Evolutionary conservation across 1,140 invertebrate genomes (phyloP).

Genomic region (Pseudomyrmex cubaensis): DNA sequence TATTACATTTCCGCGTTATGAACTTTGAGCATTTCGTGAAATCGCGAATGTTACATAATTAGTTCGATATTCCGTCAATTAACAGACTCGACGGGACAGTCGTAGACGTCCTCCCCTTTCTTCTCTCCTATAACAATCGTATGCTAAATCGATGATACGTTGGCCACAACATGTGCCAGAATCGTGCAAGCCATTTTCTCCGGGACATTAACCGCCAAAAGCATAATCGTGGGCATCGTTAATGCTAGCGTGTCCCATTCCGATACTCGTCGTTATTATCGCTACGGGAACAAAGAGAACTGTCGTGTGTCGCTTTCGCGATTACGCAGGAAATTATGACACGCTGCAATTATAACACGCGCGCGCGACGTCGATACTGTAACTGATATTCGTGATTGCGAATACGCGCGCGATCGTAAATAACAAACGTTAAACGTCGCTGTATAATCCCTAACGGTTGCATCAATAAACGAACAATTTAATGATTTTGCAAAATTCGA

Average conservation of each 20-base stretch:
- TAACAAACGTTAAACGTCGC: conserved; percentile 1
- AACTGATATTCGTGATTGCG: background rate
- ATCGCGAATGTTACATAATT: conserved; percentile 68
- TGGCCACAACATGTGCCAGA: conserved; percentile 49
- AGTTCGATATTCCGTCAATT: conserved; percentile 55
- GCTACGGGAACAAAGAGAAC: conserved; percentile 44
- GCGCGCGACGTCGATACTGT: background rate
- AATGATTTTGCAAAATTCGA: too few species aligned
- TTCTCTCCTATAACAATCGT: conserved; percentile 48
- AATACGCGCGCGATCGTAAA: background rate
- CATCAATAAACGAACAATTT: too few species aligned
- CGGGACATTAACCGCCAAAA: conserved; percentile 52
- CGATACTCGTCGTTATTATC: conserved; percentile 17
- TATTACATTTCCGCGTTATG: conserved; percentile 40
- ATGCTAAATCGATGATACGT: conserved; percentile 64
- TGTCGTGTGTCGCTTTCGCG: conserved; percentile 23
- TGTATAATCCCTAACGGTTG: too few species aligned
- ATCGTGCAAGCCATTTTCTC: conserved; percentile 53
- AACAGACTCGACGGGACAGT: conserved; percentile 56
- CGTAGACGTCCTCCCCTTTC: conserved; percentile 50
- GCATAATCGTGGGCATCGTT: conserved; percentile 38
- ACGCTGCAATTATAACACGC: conserved; percentile 10
- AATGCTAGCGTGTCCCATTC: conserved; percentile 27
- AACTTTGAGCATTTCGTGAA: conserved; percentile 31
- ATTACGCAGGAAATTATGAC: conserved; percentile 49